These are phyloP conservation scores for Ophraella communa DNA, from an alignment of 2,888 invertebrate species.

Conservation along the genomic window DNA sequence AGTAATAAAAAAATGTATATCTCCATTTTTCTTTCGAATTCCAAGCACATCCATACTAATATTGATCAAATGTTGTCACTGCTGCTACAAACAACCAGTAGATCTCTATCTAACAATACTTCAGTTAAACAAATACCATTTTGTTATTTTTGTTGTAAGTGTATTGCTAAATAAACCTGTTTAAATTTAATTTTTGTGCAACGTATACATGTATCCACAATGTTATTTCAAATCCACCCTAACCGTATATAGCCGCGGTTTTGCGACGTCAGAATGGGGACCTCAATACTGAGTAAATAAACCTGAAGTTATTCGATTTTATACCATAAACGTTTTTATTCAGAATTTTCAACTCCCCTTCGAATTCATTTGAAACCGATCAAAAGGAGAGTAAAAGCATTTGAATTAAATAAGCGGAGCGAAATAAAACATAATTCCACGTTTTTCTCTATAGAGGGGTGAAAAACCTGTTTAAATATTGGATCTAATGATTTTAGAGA, in stretches of 20 bases:
- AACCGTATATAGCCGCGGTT: constrained; percentile 1
- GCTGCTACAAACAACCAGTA: too few relatives aligned
- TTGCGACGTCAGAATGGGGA: constrained; percentile 36
- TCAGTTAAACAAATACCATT: not conserved
- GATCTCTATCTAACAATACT: not conserved
- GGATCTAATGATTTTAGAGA: not conserved
- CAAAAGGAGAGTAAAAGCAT: constrained; percentile 44
- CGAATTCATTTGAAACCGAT: constrained; percentile 49
- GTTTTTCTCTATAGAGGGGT: not conserved
- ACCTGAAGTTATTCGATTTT: constrained; percentile 59
- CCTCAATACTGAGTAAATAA: constrained; percentile 56
- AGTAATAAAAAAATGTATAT: too few relatives aligned
- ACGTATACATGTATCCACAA: constrained; percentile 41
- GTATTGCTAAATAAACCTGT: not conserved
- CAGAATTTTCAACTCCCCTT: constrained; percentile 45
- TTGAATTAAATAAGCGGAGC: constrained; percentile 35
- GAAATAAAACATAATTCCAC: constrained; percentile 28
- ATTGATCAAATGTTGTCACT: too few relatives aligned
- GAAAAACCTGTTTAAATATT: constrained; percentile 5
- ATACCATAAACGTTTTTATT: constrained; percentile 56
- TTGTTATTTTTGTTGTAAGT: not conserved
- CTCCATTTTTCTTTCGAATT: too few relatives aligned
- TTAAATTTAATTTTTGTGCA: constrained; percentile 12
- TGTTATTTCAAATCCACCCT: constrained; percentile 55
- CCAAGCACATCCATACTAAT: too few relatives aligned